Conservation (phyloP, 2,888 invertebrate genomes). For the Ormyrus pomaceus region DNA sequence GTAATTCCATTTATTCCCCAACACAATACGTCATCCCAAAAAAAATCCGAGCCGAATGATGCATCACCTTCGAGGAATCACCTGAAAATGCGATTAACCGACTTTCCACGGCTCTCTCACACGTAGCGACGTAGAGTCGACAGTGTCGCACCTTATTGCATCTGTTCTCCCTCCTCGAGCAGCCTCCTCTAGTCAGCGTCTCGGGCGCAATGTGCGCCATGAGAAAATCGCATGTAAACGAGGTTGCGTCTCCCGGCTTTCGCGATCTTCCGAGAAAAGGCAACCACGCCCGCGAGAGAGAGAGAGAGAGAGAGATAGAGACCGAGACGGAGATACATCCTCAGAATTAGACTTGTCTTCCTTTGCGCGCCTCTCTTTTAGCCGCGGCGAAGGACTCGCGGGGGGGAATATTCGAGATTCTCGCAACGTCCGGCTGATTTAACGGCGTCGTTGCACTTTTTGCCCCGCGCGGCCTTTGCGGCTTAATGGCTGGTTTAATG, state of each 20-base stretch:
- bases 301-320: neutral
- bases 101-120: too few species aligned
- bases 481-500: too few species aligned
- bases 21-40: too few species aligned
- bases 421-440: constrained; percentile 46
- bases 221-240: constrained; percentile 49
- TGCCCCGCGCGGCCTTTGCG: neutral
- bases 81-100: too few species aligned
- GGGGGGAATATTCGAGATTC: constrained; percentile 18
- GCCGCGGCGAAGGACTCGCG: constrained; percentile 16
- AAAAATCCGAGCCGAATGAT: too few species aligned
- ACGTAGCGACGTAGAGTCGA: neutral
- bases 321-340: constrained; percentile 1
- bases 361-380: neutral
- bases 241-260: constrained; percentile 42
- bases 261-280: constrained; percentile 50
- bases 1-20: too few species aligned
- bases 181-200: too few species aligned
- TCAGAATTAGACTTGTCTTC: constrained; percentile 25
- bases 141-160: neutral
- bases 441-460: constrained; percentile 21
- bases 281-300: constrained; percentile 38
- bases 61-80: too few species aligned
- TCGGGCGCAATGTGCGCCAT: neutral
- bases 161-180: neutral